phyloP scores from a whole-genome alignment of 2,797 vertebrate species.

The Chiroxiphia lanceolata region DNA sequence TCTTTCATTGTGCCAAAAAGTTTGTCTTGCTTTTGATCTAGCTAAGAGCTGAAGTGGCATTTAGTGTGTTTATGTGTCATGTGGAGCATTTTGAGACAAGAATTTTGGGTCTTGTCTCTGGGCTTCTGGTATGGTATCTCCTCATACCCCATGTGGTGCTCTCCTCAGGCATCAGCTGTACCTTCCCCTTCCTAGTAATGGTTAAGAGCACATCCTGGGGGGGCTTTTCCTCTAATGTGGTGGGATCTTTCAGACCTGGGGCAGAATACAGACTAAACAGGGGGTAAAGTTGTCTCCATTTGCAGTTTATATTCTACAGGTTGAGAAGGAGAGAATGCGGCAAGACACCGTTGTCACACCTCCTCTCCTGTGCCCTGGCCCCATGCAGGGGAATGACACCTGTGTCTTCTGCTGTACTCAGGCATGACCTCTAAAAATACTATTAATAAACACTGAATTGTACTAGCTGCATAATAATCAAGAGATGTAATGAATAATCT shows the following conservation, averaged over 20 bases:
- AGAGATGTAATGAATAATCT: background rate
- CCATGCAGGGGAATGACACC: rapidly evolving
- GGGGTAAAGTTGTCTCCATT: background rate
- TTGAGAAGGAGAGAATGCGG: background rate
- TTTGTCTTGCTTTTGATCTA: slow-evolving; percentile 53
- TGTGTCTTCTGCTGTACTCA: background rate
- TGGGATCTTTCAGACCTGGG: background rate
- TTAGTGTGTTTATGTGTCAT: background rate
- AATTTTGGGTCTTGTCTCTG: background rate
- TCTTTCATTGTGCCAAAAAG: slow-evolving; percentile 58
- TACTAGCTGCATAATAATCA: background rate
- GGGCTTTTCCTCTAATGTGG: background rate
- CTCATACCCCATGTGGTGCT: background rate
- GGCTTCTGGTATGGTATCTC: background rate
- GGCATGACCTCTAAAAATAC: background rate
- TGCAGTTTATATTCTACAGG: background rate
- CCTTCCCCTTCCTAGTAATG: background rate
- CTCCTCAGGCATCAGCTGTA: background rate
- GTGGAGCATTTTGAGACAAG: background rate
- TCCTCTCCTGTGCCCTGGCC: background rate
- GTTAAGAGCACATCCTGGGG: background rate
- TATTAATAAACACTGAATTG: background rate
- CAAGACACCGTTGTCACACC: background rate
- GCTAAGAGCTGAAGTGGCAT: slow-evolving; percentile 16
- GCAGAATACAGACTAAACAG: background rate